phyloP scores from a whole-genome alignment of 2,797 vertebrate genomes.

The Coregonus sp. region DNA sequence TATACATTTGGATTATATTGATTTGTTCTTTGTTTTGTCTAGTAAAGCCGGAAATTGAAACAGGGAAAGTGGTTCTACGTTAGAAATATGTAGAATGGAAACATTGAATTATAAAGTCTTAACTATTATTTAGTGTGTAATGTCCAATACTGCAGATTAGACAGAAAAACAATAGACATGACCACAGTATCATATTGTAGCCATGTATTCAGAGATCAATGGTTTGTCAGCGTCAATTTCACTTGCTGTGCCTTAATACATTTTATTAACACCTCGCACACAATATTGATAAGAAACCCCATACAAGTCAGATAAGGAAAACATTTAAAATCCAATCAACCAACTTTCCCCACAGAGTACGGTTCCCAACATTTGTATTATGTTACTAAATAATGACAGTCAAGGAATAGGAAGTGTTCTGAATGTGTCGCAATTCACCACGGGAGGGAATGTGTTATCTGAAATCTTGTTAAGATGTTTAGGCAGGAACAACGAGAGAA shows the following conservation, averaged over 20 bases:
- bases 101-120: constrained; percentile 38
- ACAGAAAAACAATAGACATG: constrained; percentile 56
- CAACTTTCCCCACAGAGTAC: not conserved
- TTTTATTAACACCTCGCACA: constrained; percentile 67
- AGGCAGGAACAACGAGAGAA: not conserved
- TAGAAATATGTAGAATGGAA: constrained; percentile 30
- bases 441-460: too few species aligned
- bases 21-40: not conserved
- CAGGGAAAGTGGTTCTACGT: constrained; percentile 15
- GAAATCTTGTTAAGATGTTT: not conserved
- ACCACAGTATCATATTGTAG: constrained; percentile 11
- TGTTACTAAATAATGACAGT: not conserved
- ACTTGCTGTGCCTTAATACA: constrained; percentile 85
- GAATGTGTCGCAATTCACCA: not conserved
- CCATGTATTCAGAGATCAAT: constrained; percentile 21
- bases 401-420: not conserved
- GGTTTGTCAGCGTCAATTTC: constrained; percentile 41
- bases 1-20: constrained; percentile 15
- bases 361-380: not conserved
- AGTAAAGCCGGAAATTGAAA: constrained; percentile 4
- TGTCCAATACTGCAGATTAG: constrained; percentile 49
- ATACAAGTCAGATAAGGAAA: constrained; percentile 6
- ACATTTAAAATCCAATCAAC: not conserved
- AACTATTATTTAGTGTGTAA: constrained; percentile 44
- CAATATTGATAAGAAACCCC: constrained; percentile 32